Evolutionary conservation across 1,140 invertebrate species (phyloP), one percentile per base, ranked within the genome.

Genomic region (Euglossa dilemma): DNA sequence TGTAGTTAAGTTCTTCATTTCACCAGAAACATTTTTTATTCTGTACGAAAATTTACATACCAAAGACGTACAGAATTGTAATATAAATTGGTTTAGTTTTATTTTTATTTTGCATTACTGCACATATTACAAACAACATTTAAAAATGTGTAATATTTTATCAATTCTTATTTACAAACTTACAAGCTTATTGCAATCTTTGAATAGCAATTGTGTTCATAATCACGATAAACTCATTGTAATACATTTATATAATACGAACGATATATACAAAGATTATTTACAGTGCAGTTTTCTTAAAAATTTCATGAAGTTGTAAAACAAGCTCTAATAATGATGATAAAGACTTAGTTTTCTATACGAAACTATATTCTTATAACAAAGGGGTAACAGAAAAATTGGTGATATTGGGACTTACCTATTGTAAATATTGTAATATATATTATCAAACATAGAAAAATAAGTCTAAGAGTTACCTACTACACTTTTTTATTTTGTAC

Each of bases 341-440:
- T 86, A 89, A 92, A 93, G 92, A 93, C 92, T 94, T 94, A 94
- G 93, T 94, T 94, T 94, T 94, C 91, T 94, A 94, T 92, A 89
- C 89, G 92, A 85, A 93, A 93, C 91, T 94, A 93, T 94, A 94
- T 94, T 94, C 93, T 94, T 94, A 88, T 94, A 94, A 94, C 81
- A 85, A 83, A 66, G 72, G 66, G 72, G 79, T 83, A 85, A 92
- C 90, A 92, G 84, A 70, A 76, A 87, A 89, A 87, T 85, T 87
- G 88, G 87, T 91, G 91, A 92, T 93, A 91, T 90, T 84, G 89
- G 89, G 88, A 93, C 91, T 92, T 93, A 93, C 90, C 90, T 91
- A 93, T 88, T 94, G 93, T 94, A 94, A 72, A 94, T 94, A 94
- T 84, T 94, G 93, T 94, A 94, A 91, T 90, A 92, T 94, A 93